These are phyloP conservation scores for Villa cingulata DNA, from an alignment of 2,888 invertebrate genomes.

Conservation along the genomic window DNA sequence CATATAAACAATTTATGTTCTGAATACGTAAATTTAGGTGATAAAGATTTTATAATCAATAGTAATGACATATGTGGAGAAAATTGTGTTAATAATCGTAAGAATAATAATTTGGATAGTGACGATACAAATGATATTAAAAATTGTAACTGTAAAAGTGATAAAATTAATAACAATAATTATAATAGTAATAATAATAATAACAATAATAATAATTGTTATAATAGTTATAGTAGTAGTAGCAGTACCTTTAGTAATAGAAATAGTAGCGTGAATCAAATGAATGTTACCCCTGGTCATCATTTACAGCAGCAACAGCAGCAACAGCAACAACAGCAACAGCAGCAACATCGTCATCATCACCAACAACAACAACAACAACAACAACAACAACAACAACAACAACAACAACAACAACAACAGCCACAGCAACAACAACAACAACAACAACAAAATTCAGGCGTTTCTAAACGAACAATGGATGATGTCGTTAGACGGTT, in stretches of 20 bases:
- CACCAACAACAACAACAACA: slow-evolving; percentile 20
- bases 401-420: background rate
- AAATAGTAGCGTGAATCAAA: slow-evolving; percentile 2
- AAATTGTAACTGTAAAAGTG: slow-evolving; percentile 8
- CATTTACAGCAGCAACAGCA: slow-evolving; percentile 6
- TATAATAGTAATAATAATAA: slow-evolving; percentile 14
- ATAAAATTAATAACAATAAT: slow-evolving; percentile 24
- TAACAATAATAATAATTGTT: slow-evolving; percentile 9
- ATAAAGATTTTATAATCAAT: background rate
- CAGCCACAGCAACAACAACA: slow-evolving; percentile 2
- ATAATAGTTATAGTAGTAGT: slow-evolving; percentile 5
- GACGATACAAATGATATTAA: background rate
- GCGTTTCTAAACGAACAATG: slow-evolving; percentile 57
- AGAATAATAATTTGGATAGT: background rate
- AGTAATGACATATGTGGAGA: background rate
- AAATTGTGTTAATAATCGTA: slow-evolving; percentile 2
- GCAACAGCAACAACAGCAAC: slow-evolving; percentile 4
- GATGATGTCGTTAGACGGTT: slow-evolving; percentile 79
- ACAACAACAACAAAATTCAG: slow-evolving; percentile 2
- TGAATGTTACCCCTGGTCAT: background rate
- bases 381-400: slow-evolving; percentile 1
- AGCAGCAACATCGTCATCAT: slow-evolving; percentile 6
- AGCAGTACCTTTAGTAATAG: background rate
- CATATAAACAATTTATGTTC: background rate
- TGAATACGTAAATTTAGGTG: no score